Evolutionary conservation across 2,113 vertebrate genomes (phyloP), one percentile per base, ranked within the genome.

Genomic region (Perca flavescens): DNA sequence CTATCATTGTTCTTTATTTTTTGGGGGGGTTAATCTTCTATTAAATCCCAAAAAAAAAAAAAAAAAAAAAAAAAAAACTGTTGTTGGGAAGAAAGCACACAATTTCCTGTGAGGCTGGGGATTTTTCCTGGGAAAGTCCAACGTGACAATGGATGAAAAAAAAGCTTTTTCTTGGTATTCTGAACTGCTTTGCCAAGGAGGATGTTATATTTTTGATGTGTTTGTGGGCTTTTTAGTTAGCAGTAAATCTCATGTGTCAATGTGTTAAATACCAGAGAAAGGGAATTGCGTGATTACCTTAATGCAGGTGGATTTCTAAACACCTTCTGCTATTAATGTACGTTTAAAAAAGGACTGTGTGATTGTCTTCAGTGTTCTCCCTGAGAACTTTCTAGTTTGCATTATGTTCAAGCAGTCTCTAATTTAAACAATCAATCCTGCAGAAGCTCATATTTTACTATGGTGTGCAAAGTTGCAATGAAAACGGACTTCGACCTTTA

Each of bases 91-190:
- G 36, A 86, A 74, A 74, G 68, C 10, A 11, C 79, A 70, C 84
- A 8, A 58, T 60, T 85, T 91, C 89, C 90, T 89, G 61, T 74
- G 22, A 54, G 77, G 25, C 7, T 0, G 67, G 82, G 82, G 56
- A 66, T 74, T 86, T 90, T 91, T 82, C 47, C 82, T 70, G 88
- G 83, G 83, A 86, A 92, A 88, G 77, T 88, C 85, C 84, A 11
- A 54, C 21, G 67, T 1, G 31, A 54, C 46, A 61, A 13, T 11
- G 8, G 50, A 53, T 52, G 78, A 58, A 17, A 31, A 75, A 68
- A 65, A 17, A 10, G 1, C 9, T 61, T 63, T 77, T 34, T 60
- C 60, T 47, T 69, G 3, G 64, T 64, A 43, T 9, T 36, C 31
- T 53, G 3, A 22, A 74, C 4, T 6, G 14, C 28, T 70, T 49